Conservation (phyloP, 2,113 vertebrate species). For the Rhea americana region DNA sequence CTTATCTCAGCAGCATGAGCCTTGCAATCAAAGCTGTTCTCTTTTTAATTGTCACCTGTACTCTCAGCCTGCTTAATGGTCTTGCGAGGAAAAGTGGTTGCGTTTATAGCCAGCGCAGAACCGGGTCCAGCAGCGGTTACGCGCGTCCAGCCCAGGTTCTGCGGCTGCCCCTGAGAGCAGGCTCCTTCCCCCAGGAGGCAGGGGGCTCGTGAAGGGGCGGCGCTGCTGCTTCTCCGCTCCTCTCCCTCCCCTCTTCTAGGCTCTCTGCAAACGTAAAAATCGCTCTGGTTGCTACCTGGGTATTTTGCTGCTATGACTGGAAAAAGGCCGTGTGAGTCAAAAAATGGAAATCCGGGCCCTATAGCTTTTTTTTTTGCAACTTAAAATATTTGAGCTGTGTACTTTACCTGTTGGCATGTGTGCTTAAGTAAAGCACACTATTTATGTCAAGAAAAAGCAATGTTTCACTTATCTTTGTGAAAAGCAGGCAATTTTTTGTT, state of each 20-base stretch:
- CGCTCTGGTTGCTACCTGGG: neutral
- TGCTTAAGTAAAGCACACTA: neutral
- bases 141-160: neutral
- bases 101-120: neutral
- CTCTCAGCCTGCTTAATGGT: neutral
- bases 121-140: neutral
- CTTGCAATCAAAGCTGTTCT: neutral
- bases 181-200: neutral
- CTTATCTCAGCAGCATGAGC: neutral
- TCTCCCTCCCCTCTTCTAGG: neutral
- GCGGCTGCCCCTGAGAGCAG: neutral
- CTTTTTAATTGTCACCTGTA: neutral
- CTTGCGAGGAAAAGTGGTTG: neutral
- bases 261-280: fast-evolving
- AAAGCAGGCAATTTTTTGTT: neutral
- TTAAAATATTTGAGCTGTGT: neutral
- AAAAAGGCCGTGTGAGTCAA: neutral
- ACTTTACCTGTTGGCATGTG: neutral
- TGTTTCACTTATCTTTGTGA: neutral
- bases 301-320: neutral
- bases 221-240: neutral
- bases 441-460: fast-evolving
- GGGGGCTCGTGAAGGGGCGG: neutral
- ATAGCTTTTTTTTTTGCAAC: neutral
- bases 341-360: neutral